Conservation (phyloP, 1,140 invertebrate species). For the Sarcophaga peregrina region DNA sequence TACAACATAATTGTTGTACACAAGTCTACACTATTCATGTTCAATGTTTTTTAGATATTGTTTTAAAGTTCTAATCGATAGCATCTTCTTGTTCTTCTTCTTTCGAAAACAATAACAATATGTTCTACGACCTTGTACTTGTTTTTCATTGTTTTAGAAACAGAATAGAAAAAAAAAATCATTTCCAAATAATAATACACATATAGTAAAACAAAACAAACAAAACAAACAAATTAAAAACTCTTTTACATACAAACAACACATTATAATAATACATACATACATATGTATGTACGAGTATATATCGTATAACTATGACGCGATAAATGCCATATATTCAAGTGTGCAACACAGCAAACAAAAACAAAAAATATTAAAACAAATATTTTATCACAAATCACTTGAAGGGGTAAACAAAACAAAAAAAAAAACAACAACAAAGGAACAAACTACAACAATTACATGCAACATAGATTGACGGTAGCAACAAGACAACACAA, state of each 20-base stretch:
- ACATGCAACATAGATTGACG: neutral
- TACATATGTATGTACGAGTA: no score
- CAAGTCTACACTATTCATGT: neutral
- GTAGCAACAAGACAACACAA: neutral
- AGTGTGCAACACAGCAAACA: neutral
- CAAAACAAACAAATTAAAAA: neutral
- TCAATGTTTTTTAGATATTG: neutral
- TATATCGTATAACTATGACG: no score
- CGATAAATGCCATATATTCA: no score
- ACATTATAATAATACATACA: no score
- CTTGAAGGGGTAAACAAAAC: no score
- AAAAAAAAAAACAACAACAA: no score
- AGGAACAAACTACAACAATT: neutral
- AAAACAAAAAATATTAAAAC: neutral
- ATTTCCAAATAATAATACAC: neutral
- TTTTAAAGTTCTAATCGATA: constrained; percentile 16
- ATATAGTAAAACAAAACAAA: neutral
- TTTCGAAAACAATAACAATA: constrained; percentile 1
- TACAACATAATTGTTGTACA: no score
- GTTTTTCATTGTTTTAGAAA: constrained; percentile 35
- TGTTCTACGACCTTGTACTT: constrained; percentile 33
- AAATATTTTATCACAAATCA: no score
- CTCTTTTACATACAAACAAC: neutral
- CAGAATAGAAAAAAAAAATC: neutral
- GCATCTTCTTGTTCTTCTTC: constrained; percentile 14